These are phyloP conservation scores for Deroplatys truncata DNA, from an alignment of 2,888 invertebrate genomes.

Conservation along the genomic window DNA sequence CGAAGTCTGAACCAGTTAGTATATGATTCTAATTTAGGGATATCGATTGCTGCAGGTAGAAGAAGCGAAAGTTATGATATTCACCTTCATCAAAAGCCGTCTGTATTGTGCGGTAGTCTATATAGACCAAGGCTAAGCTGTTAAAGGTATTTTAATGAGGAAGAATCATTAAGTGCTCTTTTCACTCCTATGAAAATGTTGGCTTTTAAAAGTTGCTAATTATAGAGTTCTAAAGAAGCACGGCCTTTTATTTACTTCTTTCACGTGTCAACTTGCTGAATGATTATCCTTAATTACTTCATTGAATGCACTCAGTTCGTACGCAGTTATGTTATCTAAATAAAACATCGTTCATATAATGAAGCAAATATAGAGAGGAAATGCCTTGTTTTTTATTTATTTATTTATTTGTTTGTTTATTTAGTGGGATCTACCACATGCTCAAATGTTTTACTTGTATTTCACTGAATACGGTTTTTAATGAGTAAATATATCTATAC, in stretches of 20 bases:
- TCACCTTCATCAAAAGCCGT: not conserved
- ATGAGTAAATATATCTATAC: too few relatives aligned
- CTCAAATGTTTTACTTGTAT: too few relatives aligned
- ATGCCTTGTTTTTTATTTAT: too few relatives aligned
- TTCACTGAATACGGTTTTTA: too few relatives aligned
- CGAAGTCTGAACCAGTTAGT: too few relatives aligned
- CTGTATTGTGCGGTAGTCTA: not conserved
- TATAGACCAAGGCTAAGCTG: not conserved
- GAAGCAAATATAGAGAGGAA: too few relatives aligned
- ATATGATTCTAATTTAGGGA: too few relatives aligned
- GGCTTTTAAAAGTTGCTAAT: not conserved
- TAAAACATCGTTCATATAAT: too few relatives aligned
- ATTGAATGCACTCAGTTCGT: not conserved
- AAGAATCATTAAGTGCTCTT: not conserved
- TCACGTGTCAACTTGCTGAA: not conserved
- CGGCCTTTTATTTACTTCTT: not conserved
- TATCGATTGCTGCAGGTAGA: too few relatives aligned
- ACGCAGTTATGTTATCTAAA: not conserved
- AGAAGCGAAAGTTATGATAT: not conserved
- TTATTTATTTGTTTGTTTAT: too few relatives aligned
- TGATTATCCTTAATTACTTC: not conserved
- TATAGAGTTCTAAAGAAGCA: not conserved
- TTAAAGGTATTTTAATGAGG: not conserved
- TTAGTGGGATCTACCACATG: too few relatives aligned
- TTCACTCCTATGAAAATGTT: not conserved